Evolutionary conservation across 2,888 invertebrate species (phyloP).

Genomic region (Augochlorella aurata): DNA sequence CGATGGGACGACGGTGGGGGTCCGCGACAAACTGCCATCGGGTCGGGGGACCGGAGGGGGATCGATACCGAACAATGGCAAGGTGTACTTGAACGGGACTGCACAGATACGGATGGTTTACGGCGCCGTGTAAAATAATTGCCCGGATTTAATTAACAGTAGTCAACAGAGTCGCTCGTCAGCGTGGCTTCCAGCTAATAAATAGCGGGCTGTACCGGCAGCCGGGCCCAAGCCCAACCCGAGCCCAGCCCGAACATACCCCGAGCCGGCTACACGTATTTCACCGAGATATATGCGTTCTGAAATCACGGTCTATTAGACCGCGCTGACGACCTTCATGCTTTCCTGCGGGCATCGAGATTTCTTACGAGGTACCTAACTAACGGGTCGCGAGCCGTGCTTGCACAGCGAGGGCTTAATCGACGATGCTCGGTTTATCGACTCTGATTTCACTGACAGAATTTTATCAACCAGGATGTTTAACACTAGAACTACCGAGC

Average conservation of each 20-base stretch:
- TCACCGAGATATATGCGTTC: slow-evolving; percentile 62
- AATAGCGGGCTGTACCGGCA: slow-evolving; percentile 54
- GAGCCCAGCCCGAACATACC: neutral
- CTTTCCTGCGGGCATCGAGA: slow-evolving; percentile 16
- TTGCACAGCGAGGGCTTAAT: too few relatives aligned
- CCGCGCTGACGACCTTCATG: slow-evolving; percentile 34
- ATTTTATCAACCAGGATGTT: too few relatives aligned
- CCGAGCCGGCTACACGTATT: slow-evolving; percentile 55
- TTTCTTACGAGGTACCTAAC: neutral
- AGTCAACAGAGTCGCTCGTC: slow-evolving; percentile 65
- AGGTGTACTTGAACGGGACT: slow-evolving; percentile 32
- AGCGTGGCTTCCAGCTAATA: slow-evolving; percentile 63
- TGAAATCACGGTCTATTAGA: slow-evolving; percentile 38
- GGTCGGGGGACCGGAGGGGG: neutral
- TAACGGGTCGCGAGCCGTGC: neutral
- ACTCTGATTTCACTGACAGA: too few relatives aligned
- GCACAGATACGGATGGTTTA: slow-evolving; percentile 59
- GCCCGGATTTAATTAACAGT: slow-evolving; percentile 67
- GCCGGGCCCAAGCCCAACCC: slow-evolving; percentile 36
- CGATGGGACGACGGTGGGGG: slow-evolving; percentile 8
- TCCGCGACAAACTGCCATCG: slow-evolving; percentile 3
- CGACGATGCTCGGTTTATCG: too few relatives aligned
- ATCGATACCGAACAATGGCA: slow-evolving; percentile 59
- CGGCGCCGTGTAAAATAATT: slow-evolving; percentile 67
- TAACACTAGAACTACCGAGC: too few relatives aligned